Base-by-base conservation (phyloP, 1,140 invertebrate genomes). In the Metopolophium dirhodum region DNA sequence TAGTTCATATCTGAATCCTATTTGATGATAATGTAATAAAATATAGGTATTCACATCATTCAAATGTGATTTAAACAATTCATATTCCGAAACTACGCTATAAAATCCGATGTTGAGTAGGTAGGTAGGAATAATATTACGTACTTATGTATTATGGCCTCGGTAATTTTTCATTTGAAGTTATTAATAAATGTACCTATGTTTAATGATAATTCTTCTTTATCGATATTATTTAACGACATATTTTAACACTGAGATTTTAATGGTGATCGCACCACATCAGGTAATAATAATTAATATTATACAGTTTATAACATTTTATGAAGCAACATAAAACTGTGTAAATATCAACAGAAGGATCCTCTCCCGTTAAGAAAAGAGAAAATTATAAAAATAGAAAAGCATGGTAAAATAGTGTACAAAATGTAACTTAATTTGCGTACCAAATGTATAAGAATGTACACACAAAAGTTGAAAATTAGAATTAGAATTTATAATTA, bases 361-460 rank as follows among this genome's bases (percentile, higher is more conserved):
- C 30, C 14, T 77, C 14, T 77, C 61, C 22, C 22, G 83, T 45
- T 11, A 85, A 77, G 20, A 83, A 8, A 37, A 82, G 77, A 82
- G 35, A 77, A 77, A 77, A 77, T 77, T n/a, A 77, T n/a, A 77
- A 77, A 77, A 77, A 77, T 35, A 77, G 61, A 77, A n/a, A n/a
- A n/a, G 14, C 61, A n/a, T 35, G 30, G 30, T 68, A n/a, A 68
- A 68, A 61, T 61, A 61, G 57, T 61, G 30, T 61, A 61, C 2
- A 61, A 41, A 41, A 41, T 41, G 41, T 41, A 41, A 1, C 41
- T 41, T 77, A 77, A 77, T 77, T 77, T n/a, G 1, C 7, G 30
- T n/a, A 77, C n/a, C 4, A 77, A n/a, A 35, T 77, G 14, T 77
- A 8, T n/a, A 20, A n/a, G n/a, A 9, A 77, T n/a, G 18, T n/a